A percentile compares a stretch with the other conserved stretches of the same genome.
Evolutionary conservation across 2,888 invertebrate species (phyloP).

Genomic region (Noctuana brunneofusca): DNA sequence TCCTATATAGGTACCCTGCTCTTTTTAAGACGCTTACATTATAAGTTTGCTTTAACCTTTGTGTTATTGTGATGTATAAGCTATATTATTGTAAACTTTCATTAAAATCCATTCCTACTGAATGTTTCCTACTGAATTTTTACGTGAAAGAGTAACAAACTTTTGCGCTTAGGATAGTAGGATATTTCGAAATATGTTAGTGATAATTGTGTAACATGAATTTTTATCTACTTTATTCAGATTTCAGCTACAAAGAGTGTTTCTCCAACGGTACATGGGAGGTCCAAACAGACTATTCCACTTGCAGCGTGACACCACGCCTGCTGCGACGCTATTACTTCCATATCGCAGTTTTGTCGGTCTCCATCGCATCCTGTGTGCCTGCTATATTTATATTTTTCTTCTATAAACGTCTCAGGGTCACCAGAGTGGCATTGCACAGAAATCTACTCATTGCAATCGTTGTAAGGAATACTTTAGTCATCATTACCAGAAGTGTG

Average conservation of each 20-base stretch:
- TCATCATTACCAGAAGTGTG: constrained; percentile 80
- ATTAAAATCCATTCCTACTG: too few species aligned
- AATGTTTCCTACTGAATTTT: too few species aligned
- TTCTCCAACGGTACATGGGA: constrained; percentile 81
- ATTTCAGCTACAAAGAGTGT: constrained; percentile 83
- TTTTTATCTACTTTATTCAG: constrained; percentile 54
- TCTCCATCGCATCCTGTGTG: constrained; percentile 77
- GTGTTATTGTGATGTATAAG: too few species aligned
- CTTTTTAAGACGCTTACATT: too few species aligned
- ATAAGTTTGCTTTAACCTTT: too few species aligned
- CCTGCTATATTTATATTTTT: constrained; percentile 84
- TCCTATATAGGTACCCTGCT: too few species aligned
- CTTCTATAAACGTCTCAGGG: constrained; percentile 78
- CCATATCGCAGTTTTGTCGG: constrained; percentile 77
- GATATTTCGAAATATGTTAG: too few species aligned
- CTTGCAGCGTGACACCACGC: constrained; percentile 81
- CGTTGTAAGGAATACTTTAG: constrained; percentile 80
- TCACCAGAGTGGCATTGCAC: constrained; percentile 81
- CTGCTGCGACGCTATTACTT: constrained; percentile 77
- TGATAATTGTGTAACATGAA: too few species aligned
- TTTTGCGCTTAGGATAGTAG: too few species aligned
- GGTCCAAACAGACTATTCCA: constrained; percentile 80
- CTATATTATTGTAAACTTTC: too few species aligned
- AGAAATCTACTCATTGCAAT: constrained; percentile 84
- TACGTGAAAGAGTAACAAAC: too few species aligned